Evolutionary conservation across 2,888 invertebrate genomes (phyloP), one percentile per base, ranked within the genome.

Genomic region (Tachina lurida): DNA sequence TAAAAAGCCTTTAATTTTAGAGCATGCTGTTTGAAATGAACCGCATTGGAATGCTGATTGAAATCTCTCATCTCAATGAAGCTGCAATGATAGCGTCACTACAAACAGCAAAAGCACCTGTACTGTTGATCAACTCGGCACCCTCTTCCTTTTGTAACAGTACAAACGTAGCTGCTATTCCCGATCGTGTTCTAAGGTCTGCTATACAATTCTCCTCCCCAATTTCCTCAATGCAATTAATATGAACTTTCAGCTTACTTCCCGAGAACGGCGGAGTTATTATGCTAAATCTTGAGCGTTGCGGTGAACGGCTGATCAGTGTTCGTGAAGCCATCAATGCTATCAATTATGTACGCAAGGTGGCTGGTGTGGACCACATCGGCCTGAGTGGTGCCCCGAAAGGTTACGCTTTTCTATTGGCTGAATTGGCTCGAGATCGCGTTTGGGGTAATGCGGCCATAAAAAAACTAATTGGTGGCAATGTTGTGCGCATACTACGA

Each of bases 91-190:
- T 93, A 22, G 94, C 95, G 88, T 94, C 95, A 3, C 90, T 96
- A 60, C 93, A 93, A 41, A 93, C 94, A 3, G 94, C 95, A 1
- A 94, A 94, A 88, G 95, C 95, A 0, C 95, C 95, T 1, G 95
- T 95, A 73, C 94, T 96, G 80, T 94, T 95, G 88, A 95, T 95
- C 65, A 95, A 95, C 90, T 95, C 95, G 10, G 95, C 95, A 2
- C 95, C 95, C 15, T 93, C 94, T 80, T 93, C 94, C 0, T 91
- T 95, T 41, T 95, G 95, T 90, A 95, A 95, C 82, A 90, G 96
- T 87, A 95, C 95, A 88, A 95, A 97, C 89, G 97, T 98, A 92
- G 92, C 93, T 22, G 90, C 92, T 13, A 97, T 98, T 89, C 97
- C 97, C 68, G 98, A 98, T 93, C 97, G 97, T 90, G 94, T 97